Conservation (phyloP, 37 sponge, comb jelly and placozoan species). For the Halisarca cf. caerulea region DNA sequence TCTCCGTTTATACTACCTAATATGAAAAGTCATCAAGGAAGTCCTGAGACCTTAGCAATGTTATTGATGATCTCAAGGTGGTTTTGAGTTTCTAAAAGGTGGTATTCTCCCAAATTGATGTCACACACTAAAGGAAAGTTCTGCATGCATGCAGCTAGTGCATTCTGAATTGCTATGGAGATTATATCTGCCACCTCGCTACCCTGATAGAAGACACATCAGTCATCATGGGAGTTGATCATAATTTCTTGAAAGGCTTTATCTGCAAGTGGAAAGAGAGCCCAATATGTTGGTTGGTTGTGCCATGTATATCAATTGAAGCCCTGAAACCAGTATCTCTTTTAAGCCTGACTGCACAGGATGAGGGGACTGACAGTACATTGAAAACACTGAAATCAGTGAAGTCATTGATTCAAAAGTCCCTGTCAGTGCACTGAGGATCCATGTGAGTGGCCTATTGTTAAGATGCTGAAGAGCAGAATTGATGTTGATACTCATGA, state of each 20-base stretch:
- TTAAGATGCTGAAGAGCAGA: constrained; percentile 25
- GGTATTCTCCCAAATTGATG: too few species aligned
- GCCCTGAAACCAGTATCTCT: constrained; percentile 41
- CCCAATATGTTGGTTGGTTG: constrained; percentile 35
- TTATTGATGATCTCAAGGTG: too few species aligned
- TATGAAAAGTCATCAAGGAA: too few species aligned
- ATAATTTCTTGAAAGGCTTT: constrained; percentile 6
- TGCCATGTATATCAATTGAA: constrained; percentile 36
- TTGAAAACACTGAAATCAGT: constrained; percentile 47
- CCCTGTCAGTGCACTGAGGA: constrained; percentile 34
- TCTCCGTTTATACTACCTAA: too few species aligned
- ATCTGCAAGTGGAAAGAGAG: constrained; percentile 22
- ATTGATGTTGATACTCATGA: constrained; percentile 23
- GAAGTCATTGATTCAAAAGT: constrained; percentile 20
- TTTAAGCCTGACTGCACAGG: constrained; percentile 36
- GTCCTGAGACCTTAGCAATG: too few species aligned
- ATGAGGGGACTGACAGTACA: constrained; percentile 9
- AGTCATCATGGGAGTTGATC: too few species aligned
- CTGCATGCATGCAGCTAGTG: too few species aligned
- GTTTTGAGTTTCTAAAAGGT: too few species aligned
- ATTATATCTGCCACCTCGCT: too few species aligned
- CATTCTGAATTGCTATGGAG: too few species aligned
- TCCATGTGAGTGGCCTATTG: constrained; percentile 54
- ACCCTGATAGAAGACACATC: too few species aligned
- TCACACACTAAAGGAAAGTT: too few species aligned